Evolutionary conservation across 2,888 invertebrate species (phyloP), one percentile per base, ranked within the genome.

Genomic region (Microplitis deprimator): DNA sequence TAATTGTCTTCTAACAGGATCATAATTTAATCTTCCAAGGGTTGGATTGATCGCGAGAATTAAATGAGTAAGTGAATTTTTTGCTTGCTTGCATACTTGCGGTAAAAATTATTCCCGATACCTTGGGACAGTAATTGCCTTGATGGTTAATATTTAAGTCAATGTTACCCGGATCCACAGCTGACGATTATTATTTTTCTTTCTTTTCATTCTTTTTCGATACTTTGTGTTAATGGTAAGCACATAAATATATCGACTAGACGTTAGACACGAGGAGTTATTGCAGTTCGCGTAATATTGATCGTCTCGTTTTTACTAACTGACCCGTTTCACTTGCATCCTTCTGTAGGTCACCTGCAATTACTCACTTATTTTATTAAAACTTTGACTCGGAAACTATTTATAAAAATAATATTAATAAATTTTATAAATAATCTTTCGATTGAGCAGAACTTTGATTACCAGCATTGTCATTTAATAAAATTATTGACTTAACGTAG

Each of bases 241-340:
- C 13, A 29, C 20, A 65, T 29, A 70, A 16, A 16, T 70, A n/a
- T 70, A 70, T 70, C 41, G 70, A 70, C 65, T 13, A 13, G 20
- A 65, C 38, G 41, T 65, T 64, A 62, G 20, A 64, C 41, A 68
- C 69, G 13, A 50, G 13, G 50, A 20, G 50, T 70, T 68, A 61
- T 68, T 41, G 68, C 76, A 41, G 29, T 68, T 72, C 69, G 77
- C 71, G 64, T 74, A 77, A 77, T 81, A 82, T 82, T 77, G 82
- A 82, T 82, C 82, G 77, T 61, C 5, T 50, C 65, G 68, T 78
- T 71, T 79, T 79, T 50, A 70, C 77, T 71, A 67, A 76, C 60
- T 71, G 71, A 67, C 40, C 76, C 68, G 73, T 39, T 77, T 77
- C 50, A 77, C 40, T 68, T 77, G 17, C 10, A 69, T 69, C 69